Conservation (phyloP, 2,888 invertebrate genomes). For the Limnephilus rhombicus region DNA sequence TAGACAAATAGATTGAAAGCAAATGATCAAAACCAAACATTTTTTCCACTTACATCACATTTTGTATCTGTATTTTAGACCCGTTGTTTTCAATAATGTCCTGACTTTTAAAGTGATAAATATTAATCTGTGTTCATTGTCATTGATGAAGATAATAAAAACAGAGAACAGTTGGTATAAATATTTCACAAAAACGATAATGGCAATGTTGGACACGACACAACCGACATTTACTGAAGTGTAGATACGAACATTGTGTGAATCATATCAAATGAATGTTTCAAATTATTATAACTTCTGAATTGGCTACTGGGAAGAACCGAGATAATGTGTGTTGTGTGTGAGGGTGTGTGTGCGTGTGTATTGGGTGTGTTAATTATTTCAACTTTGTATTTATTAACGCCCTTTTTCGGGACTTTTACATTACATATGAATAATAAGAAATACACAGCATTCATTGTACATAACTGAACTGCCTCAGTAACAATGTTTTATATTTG, state of each 20-base stretch:
- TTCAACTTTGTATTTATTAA: too few relatives aligned
- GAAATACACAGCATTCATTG: too few relatives aligned
- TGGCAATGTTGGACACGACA: not conserved
- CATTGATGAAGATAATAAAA: not conserved
- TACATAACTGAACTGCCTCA: too few relatives aligned
- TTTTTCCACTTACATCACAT: not conserved
- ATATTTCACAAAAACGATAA: not conserved
- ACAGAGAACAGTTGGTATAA: not conserved
- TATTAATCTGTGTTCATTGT: not conserved
- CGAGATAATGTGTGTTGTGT: not conserved
- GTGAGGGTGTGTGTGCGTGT: too few relatives aligned
- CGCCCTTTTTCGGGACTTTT: too few relatives aligned
- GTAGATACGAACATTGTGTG: not conserved
- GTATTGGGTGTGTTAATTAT: too few relatives aligned
- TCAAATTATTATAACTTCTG: not conserved
- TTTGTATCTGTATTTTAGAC: not conserved
- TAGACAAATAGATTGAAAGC: too few relatives aligned
- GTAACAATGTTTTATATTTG: too few relatives aligned
- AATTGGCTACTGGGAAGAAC: not conserved
- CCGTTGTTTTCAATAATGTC: not conserved
- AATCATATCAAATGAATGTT: not conserved
- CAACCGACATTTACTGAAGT: not conserved
- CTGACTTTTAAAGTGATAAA: not conserved
- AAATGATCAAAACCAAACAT: not conserved
- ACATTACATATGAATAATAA: too few relatives aligned